Percentiles rank a stretch among this genome's conserved stretches.
phyloP scores from a whole-genome alignment of 2,888 invertebrate genomes.

The Volucella inanis region DNA sequence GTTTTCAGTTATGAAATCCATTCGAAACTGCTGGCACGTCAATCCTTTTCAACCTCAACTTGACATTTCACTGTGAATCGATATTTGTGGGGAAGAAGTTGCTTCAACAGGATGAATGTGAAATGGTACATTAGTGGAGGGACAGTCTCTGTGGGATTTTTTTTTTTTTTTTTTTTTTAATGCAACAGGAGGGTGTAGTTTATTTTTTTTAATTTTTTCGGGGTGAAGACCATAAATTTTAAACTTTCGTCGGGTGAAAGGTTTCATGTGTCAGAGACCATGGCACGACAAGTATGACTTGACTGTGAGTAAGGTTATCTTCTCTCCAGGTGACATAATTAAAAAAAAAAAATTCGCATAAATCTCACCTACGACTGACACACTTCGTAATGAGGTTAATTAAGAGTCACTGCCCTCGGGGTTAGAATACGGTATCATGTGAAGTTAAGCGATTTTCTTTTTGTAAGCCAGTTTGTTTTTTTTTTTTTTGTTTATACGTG shows the following conservation, averaged over 20 bases:
- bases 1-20: neutral
- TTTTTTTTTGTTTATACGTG: too few species aligned
- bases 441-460: conserved; percentile 27
- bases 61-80: conserved; percentile 13
- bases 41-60: conserved; percentile 20
- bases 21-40: conserved; percentile 2
- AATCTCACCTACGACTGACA: conserved; percentile 79
- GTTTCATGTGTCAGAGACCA: conserved; percentile 1
- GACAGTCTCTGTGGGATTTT: neutral
- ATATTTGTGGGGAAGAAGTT: conserved; percentile 25
- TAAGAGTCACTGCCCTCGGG: conserved; percentile 78
- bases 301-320: conserved; percentile 38
- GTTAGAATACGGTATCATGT: conserved; percentile 20
- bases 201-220: conserved; percentile 1
- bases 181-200: neutral
- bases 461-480: too few species aligned
- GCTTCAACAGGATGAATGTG: neutral
- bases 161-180: conserved; percentile 11
- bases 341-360: conserved; percentile 78
- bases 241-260: neutral
- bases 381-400: conserved; percentile 81
- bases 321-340: conserved; percentile 43
- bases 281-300: neutral
- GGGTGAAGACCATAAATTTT: conserved; percentile 18
- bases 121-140: neutral